A percentile compares a stretch with the other conserved stretches of the same genome.
These are phyloP conservation scores for Caerostris darwini DNA, from an alignment of 1,140 invertebrate genomes.

Conservation along the genomic window DNA sequence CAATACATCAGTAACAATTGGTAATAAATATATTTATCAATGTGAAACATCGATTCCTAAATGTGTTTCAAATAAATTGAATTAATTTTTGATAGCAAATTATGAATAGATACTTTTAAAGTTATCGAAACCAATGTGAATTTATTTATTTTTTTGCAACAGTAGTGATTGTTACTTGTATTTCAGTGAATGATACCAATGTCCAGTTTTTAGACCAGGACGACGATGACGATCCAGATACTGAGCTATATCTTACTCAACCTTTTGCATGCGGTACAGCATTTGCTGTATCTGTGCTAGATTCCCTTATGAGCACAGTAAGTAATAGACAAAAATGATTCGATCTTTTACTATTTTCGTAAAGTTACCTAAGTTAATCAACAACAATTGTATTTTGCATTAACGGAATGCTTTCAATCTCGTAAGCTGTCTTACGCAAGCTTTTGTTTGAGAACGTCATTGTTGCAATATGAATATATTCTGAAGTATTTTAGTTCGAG, in stretches of 20 bases:
- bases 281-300: slow-evolving; percentile 99
- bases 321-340: slow-evolving; percentile 80
- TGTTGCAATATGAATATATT: no score
- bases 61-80: background rate
- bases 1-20: no score
- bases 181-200: slow-evolving; percentile 96
- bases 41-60: background rate
- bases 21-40: no score
- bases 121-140: no score
- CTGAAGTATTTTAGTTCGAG: no score
- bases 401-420: no score
- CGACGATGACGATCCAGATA: slow-evolving; percentile 99
- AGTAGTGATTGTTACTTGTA: background rate
- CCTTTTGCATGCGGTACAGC: slow-evolving; percentile 99
- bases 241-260: slow-evolving; percentile 99
- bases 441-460: no score
- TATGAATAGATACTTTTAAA: no score
- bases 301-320: slow-evolving; percentile 99
- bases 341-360: background rate
- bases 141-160: no score
- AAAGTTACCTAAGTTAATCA: no score
- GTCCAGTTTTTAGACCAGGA: slow-evolving; percentile 99
- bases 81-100: background rate
- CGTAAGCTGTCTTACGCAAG: no score
- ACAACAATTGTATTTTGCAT: no score